Evolutionary conservation across 2,113 vertebrate genomes (phyloP), one percentile per base, ranked within the genome.

Genomic region (Xenopus laevis): DNA sequence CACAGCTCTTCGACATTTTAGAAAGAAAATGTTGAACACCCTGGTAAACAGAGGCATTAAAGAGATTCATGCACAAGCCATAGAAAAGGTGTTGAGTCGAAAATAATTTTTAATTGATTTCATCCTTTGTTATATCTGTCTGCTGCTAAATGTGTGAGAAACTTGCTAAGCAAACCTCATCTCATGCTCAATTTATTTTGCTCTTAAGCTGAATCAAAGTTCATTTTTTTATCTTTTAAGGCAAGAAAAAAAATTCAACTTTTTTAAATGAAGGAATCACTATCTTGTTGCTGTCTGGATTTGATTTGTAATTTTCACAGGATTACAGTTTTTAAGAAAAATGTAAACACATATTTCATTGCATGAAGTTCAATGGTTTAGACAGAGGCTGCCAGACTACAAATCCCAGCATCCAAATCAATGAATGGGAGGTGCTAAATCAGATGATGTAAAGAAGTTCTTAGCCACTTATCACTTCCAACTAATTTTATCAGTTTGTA

Each of bases 41-140:
- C 72, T 65, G n/a, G 82, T 84, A 88, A 89, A 88, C 83, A 87
- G 73, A 78, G 69, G 68, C 50, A 71, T 64, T 60, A 47, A 78
- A 82, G 80, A 73, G 81, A 81, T 79, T 63, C 73, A 71, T 65
- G 57, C 65, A 65, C 79, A n/a, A 13, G 77, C 74, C 84, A 79
- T 55, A 18, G 16, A 16, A 61, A 65, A 76, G 79, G 65, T 47
- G 78, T 30, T 57, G 16, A 52, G 1, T 7, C 74, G 2, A 40
- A 80, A 79, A 45, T 23, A 0, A 1, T 20, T 73, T 65, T 68
- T 63, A 10, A 30, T 44, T 1, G 44, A 0, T 66, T 71, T 55
- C 79, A 62, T 63, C 46, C 65, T 79, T 71, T 55, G 4, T 1
- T 20, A 59, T 68, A 68, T 77, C 67, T 45, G 61, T 62, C 45